These are phyloP conservation scores for Epizoanthus stellaris DNA, from an alignment of 92 coral and sea anemone genomes.

Conservation along the genomic window DNA sequence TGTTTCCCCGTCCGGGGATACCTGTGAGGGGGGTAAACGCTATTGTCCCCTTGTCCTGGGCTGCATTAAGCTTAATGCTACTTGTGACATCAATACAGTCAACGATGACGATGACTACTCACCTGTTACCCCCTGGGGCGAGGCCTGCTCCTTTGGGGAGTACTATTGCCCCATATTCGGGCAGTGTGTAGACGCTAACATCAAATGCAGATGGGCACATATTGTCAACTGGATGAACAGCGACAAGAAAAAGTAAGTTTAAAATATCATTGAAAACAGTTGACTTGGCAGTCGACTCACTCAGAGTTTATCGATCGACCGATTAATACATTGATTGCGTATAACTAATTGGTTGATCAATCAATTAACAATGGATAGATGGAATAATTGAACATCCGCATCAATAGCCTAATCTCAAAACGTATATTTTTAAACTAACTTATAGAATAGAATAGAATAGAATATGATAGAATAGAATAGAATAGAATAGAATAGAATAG, in stretches of 20 bases:
- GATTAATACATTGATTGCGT: no score
- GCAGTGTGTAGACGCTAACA: conserved; percentile 3
- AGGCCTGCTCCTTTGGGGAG: conserved; percentile 29
- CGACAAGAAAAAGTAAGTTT: conserved; percentile 22
- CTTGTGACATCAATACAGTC: conserved; percentile 10
- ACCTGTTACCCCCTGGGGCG: conserved; percentile 43
- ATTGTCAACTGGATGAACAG: conserved; percentile 25
- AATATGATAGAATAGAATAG: no score
- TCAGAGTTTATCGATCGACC: no score
- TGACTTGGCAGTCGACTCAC: no score
- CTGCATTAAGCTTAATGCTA: conserved; percentile 12
- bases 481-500: no score
- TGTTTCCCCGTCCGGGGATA: neutral
- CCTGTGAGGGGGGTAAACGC: conserved; percentile 7
- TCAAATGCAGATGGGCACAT: conserved; percentile 35
- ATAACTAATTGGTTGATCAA: no score
- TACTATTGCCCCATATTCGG: conserved; percentile 36
- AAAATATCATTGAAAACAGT: no score
- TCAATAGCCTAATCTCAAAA: no score
- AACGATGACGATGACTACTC: conserved; percentile 20
- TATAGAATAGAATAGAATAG: no score
- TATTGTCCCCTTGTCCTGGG: conserved; percentile 37
- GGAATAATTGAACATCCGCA: no score
- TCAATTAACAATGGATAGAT: no score
- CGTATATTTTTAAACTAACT: no score